These are phyloP conservation scores for Phaedon cochleariae DNA, from an alignment of 2,888 invertebrate species.

Conservation along the genomic window DNA sequence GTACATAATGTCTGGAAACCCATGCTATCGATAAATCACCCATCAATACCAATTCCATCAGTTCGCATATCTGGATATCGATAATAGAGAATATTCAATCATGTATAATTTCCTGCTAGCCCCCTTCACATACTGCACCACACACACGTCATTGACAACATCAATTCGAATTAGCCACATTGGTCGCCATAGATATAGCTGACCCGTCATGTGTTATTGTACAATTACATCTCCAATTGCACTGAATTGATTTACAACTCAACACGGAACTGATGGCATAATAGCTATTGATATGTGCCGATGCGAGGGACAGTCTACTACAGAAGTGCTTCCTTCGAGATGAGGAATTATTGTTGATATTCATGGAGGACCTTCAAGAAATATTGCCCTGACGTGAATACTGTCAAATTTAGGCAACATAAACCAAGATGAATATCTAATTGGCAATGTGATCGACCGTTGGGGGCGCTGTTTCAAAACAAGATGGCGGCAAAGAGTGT, in stretches of 20 bases:
- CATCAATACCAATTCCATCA: conserved; percentile 22
- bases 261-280: conserved; percentile 50
- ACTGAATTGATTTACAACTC: conserved; percentile 57
- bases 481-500: too few species aligned
- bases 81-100: conserved; percentile 36
- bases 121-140: conserved; percentile 12
- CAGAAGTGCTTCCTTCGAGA: conserved; percentile 14
- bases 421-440: too few species aligned
- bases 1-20: too few species aligned
- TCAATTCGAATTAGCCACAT: conserved; percentile 56
- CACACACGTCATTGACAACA: conserved; percentile 56
- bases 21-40: background rate
- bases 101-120: conserved; percentile 33
- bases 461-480: too few species aligned
- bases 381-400: too few species aligned
- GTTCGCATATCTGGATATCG: conserved; percentile 9
- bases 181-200: conserved; percentile 40
- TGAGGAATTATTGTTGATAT: conserved; percentile 10
- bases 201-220: conserved; percentile 53
- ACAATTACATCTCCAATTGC: conserved; percentile 59
- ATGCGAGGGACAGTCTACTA: conserved; percentile 7
- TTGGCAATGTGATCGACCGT: too few species aligned
- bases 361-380: background rate
- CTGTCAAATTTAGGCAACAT: too few species aligned
- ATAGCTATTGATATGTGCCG: conserved; percentile 51